Evolutionary conservation across 2,113 vertebrate genomes (phyloP), one percentile per base, ranked within the genome.

Genomic region (Tetrao urogallus): DNA sequence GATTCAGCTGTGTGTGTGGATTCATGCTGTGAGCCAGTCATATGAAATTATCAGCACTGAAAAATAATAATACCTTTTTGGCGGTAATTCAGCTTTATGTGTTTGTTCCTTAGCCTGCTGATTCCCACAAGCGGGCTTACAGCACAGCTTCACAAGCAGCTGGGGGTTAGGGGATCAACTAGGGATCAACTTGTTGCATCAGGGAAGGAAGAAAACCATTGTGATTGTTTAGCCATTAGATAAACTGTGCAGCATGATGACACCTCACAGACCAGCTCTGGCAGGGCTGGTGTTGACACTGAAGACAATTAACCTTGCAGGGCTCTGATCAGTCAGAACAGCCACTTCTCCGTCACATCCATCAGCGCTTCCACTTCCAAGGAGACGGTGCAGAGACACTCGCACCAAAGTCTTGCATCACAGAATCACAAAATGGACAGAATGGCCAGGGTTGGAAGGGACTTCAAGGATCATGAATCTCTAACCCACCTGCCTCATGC

Each of bases 231-330:
- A 76, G 12, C 27, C 24, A 38, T 64, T 20, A 25, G 27, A 76
- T 15, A 76, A 92, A 58, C 40, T 0, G 1, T 1, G 0, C 43
- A 45, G 54, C 0, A 0, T 0, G 0, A 38, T 0, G 0, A 48
- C 63, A 48, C 32, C 30, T 91, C 15, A 8, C 7, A 82, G 25
- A 42, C 56, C 48, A 45, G 28, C 17, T 82, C 25, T 65, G 71
- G 17, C 32, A 54, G 28, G 25, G 20, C 36, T 65, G 18, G 5
- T 74, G 8, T 45, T 0, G 0, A 43, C 66, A 30, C 4, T 5
- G 20, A 58, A 79, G 20, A 16, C 40, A 73, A 15, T 70, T 57
- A 85, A 63, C 30, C 45, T 63, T 30, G 22, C 11, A 52, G 38
- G 25, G 17, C 40, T 87, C 30, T 0, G 1, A 58, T 54, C 71